Evolutionary conservation across 2,888 invertebrate species (phyloP), one percentile per base, ranked within the genome.

Genomic region (Cheilosia scutellata): DNA sequence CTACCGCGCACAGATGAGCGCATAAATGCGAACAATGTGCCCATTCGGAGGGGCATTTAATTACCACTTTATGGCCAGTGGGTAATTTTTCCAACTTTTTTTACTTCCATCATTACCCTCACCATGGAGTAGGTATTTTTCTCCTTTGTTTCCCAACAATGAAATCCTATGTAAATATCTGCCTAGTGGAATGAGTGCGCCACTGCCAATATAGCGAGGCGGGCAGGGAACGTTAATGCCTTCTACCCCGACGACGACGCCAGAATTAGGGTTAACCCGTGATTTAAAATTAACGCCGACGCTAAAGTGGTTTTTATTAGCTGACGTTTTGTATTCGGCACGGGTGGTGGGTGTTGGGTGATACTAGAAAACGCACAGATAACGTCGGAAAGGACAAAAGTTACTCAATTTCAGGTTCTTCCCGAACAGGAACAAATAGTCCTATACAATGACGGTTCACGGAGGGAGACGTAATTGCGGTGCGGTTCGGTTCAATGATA

Each of bases 211-310:
- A 37, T 1, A 11, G 37, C 3, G 11, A 11, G 37, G 37, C 3
- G 37, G 16, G 6, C 5, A 5, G 44, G 1, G 5, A 20, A 20
- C 16, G 44, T 16, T 16, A 44, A 44, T 6, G 20, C 47, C 47
- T 20, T 7, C 47, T 3, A 16, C 4, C 5, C 42, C n/a, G 49
- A 65, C 70, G 49, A 65, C 70, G 74, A 79, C 74, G 62, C 74
- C 51, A 44, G 83, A 84, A 79, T 84, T 80, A 84, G 84, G 84
- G 84, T 84, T 84, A 84, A 84, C 79, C 74, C 65, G 84, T 84
- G 84, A 84, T 84, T 79, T 75, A 75, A 79, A 84, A 84, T 79
- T 79, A 84, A 79, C 79, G 84, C 70, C 79, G 60, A 68, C 70
- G 58, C 44, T 80, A 71, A 84, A 84, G 75, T 84, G 70, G 63